Percentiles rank a stretch among this genome's conserved stretches.
Conservation (phyloP, 92 coral and sea anemone genomes). For the Ricordea florida region DNA sequence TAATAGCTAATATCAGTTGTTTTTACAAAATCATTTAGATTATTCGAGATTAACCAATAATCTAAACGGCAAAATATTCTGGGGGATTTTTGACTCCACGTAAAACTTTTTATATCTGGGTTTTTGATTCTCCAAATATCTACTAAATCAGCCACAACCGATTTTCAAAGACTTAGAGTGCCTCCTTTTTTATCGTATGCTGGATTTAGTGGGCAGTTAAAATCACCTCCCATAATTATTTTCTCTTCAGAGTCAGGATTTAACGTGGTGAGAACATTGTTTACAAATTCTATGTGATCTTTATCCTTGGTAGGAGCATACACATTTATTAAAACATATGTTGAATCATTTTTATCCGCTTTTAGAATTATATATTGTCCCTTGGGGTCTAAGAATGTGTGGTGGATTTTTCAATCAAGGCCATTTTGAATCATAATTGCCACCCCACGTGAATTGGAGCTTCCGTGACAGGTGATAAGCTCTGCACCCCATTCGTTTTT, state of each 20-base stretch:
- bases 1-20: not conserved
- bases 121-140: not conserved
- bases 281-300: not conserved
- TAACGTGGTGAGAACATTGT: not conserved
- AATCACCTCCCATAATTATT: not conserved
- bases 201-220: not conserved
- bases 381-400: not conserved
- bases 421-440: not conserved
- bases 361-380: not conserved
- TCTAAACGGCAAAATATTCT: too few relatives aligned
- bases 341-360: not conserved
- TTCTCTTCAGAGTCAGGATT: not conserved
- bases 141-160: not conserved
- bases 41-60: too few relatives aligned
- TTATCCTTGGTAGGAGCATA: not conserved
- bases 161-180: not conserved
- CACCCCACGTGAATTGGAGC: not conserved
- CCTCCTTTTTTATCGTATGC: not conserved
- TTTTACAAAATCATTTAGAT: too few relatives aligned
- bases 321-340: not conserved
- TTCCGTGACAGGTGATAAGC: not conserved
- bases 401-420: not conserved
- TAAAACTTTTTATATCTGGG: not conserved
- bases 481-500: not conserved
- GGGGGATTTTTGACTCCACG: too few relatives aligned